A percentile compares a stretch with the other conserved stretches of the same genome.
Conservation (phyloP, 1,140 invertebrate species). For the Drosophila bocki region DNA sequence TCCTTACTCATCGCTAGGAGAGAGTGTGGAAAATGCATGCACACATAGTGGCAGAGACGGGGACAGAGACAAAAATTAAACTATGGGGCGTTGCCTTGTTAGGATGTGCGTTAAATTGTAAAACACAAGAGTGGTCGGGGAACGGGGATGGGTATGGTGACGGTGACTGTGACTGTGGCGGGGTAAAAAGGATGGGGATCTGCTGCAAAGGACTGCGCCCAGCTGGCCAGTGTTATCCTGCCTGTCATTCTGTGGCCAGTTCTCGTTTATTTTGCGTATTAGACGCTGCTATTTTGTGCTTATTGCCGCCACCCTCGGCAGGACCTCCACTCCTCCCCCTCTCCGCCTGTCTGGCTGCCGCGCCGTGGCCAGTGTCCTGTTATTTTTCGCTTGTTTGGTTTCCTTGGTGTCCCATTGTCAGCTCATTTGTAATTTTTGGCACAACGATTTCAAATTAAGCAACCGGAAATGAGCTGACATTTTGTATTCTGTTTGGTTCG, state of each 20-base stretch:
- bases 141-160: background rate
- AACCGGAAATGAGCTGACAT: slow-evolving; percentile 82
- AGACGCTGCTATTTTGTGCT: slow-evolving; percentile 80
- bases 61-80: slow-evolving; percentile 72
- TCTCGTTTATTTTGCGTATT: slow-evolving; percentile 83
- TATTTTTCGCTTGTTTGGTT: slow-evolving; percentile 81
- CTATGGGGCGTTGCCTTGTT: slow-evolving; percentile 76
- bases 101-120: slow-evolving; percentile 83
- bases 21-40: slow-evolving; percentile 20
- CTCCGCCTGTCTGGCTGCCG: slow-evolving; percentile 10
- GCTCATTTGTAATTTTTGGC: slow-evolving; percentile 82
- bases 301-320: slow-evolving; percentile 58
- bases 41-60: slow-evolving; percentile 11
- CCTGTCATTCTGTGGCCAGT: slow-evolving; percentile 73
- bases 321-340: background rate
- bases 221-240: slow-evolving; percentile 60
- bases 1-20: background rate
- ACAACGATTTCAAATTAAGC: slow-evolving; percentile 83
- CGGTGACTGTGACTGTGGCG: background rate
- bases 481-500: slow-evolving; percentile 41
- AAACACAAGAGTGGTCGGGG: slow-evolving; percentile 58
- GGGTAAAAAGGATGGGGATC: slow-evolving; percentile 1
- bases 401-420: slow-evolving; percentile 78
- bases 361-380: slow-evolving; percentile 66
- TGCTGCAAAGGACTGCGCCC: slow-evolving; percentile 43